A percentile compares a stretch with the other conserved stretches of the same genome.
phyloP scores from a whole-genome alignment of 2,888 invertebrate species.

The Panopea generosa region DNA sequence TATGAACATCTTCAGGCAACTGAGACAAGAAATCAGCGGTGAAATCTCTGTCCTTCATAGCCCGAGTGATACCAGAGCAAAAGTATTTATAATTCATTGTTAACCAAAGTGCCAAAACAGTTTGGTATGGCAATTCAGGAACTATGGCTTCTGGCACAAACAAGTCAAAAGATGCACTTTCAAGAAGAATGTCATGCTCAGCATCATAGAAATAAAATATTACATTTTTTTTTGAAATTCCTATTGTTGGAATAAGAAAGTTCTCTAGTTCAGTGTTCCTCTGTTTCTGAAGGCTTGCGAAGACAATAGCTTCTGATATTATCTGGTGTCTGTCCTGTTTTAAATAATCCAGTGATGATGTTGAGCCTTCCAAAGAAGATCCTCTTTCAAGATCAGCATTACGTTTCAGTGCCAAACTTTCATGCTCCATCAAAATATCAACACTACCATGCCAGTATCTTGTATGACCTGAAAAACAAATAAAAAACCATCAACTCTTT shows the following conservation, averaged over 20 bases:
- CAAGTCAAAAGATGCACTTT: not conserved
- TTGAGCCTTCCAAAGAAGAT: too few species aligned
- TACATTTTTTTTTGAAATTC: not conserved
- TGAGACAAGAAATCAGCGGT: too few species aligned
- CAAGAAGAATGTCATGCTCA: slow-evolving; percentile 4
- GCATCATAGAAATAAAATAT: slow-evolving; percentile 13
- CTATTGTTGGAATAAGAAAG: slow-evolving; percentile 9
- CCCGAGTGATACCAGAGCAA: not conserved
- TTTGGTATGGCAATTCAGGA: not conserved
- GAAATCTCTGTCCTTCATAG: not conserved
- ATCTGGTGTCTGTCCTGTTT: not conserved
- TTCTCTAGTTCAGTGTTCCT: not conserved
- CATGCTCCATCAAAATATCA: not conserved
- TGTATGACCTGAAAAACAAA: not conserved
- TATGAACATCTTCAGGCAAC: too few species aligned
- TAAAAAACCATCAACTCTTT: too few species aligned
- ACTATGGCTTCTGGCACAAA: not conserved
- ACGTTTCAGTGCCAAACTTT: too few species aligned
- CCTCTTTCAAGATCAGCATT: too few species aligned
- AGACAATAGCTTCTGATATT: slow-evolving; percentile 1
- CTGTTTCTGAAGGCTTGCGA: not conserved
- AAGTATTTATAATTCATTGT: not conserved
- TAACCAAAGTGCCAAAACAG: not conserved
- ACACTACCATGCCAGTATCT: not conserved
- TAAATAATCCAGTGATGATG: not conserved